Evolutionary conservation across 2,888 invertebrate species (phyloP).

Genomic region (Pterobdella sp.): DNA sequence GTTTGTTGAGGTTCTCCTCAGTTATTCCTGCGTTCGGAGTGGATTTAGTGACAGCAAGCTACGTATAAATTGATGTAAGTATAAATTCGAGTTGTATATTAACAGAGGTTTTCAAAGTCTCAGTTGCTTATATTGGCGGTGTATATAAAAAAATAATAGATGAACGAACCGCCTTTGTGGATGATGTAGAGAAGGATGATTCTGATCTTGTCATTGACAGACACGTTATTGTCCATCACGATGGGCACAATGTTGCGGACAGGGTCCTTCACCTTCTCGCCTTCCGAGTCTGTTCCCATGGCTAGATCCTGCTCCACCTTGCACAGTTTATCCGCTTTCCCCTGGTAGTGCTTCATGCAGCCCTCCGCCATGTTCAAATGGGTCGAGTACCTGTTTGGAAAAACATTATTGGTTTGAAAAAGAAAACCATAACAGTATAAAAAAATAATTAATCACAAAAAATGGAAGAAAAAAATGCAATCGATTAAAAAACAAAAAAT

Average conservation of each 20-base stretch:
- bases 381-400: conserved; percentile 72
- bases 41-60: conserved; percentile 8
- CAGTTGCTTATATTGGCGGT: no score
- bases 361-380: conserved; percentile 97
- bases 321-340: conserved; percentile 81
- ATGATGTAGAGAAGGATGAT: conserved; percentile 95
- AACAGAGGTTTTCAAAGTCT: not conserved
- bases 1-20: conserved; percentile 92
- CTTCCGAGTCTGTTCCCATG: conserved; percentile 97
- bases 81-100: not conserved
- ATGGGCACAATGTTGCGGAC: conserved; percentile 98
- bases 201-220: conserved; percentile 75
- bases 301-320: conserved; percentile 95
- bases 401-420: not conserved
- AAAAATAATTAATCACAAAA: not conserved
- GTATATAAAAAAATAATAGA: no score
- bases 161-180: conserved; percentile 80
- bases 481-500: not conserved
- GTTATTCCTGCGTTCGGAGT: conserved; percentile 62
- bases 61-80: not conserved
- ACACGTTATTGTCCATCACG: conserved; percentile 78
- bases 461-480: not conserved
- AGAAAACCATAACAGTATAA: no score
- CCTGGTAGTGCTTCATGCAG: conserved; percentile 96
- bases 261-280: conserved; percentile 96